phyloP scores from a whole-genome alignment of 2,113 vertebrate species.

The Acanthochromis polyacanthus region DNA sequence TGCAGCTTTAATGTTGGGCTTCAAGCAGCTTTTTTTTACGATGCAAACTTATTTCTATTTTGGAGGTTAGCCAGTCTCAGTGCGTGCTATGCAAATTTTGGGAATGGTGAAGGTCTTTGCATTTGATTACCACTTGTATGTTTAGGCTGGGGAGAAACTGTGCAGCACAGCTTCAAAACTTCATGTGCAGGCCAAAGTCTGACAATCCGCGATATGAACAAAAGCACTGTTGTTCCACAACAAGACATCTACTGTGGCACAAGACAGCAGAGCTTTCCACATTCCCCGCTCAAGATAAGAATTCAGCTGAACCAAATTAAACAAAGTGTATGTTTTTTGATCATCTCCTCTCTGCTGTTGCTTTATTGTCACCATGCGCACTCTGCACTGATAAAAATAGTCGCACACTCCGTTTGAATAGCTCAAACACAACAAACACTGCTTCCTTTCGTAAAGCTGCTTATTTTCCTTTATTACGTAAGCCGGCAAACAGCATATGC shows the following conservation, averaged over 20 bases:
- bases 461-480: background rate
- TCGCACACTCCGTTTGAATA: background rate
- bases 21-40: background rate
- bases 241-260: conserved; percentile 28
- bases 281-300: conserved; percentile 20
- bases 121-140: too few relatives aligned
- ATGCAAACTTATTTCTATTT: background rate
- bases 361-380: conserved; percentile 16
- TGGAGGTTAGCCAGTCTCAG: background rate
- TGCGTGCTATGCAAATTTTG: background rate
- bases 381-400: conserved; percentile 30
- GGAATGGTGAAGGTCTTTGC: background rate
- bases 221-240: conserved; percentile 22
- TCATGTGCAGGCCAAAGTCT: conserved; percentile 3
- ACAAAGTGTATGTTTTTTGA: conserved; percentile 24
- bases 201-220: conserved; percentile 27
- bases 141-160: conserved; percentile 10
- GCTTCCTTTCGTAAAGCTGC: background rate
- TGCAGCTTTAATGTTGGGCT: background rate
- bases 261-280: conserved; percentile 17
- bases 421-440: conserved; percentile 5
- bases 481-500: background rate
- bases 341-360: conserved; percentile 7
- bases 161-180: conserved; percentile 17
- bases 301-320: conserved; percentile 10